Evolutionary conservation across 2,797 vertebrate genomes (phyloP).

Genomic region (Aulostomus chinensis): DNA sequence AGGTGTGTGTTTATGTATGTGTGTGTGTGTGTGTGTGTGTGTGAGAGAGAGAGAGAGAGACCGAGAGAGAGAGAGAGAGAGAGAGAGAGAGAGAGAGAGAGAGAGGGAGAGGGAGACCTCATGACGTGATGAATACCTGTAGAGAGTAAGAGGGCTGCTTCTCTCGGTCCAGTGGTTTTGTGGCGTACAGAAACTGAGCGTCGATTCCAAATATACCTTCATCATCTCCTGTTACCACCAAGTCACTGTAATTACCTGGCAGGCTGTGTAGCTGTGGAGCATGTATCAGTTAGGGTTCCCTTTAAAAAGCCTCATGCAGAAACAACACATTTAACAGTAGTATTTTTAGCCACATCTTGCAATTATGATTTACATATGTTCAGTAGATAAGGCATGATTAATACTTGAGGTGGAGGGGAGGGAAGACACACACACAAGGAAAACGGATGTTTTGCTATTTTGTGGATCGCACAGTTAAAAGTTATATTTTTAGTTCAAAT

Average conservation of each 20-base stretch:
- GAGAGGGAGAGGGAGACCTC: too few species aligned
- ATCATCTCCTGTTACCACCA: slow-evolving; percentile 73
- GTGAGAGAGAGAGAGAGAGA: too few species aligned
- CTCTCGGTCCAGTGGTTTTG: slow-evolving; percentile 86
- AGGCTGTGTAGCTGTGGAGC: slow-evolving; percentile 72
- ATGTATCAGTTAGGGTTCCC: slow-evolving; percentile 6
- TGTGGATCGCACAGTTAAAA: background rate
- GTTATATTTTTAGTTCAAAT: slow-evolving; percentile 6
- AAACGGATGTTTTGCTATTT: background rate
- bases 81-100: too few species aligned
- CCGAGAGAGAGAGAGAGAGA: too few species aligned
- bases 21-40: too few species aligned
- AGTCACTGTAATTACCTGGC: slow-evolving; percentile 69
- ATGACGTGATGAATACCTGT: slow-evolving; percentile 68
- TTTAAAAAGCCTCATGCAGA: background rate
- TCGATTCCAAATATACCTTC: slow-evolving; percentile 87
- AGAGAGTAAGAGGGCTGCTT: slow-evolving; percentile 84
- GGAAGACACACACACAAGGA: background rate
- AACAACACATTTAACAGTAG: too few species aligned
- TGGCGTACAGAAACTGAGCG: slow-evolving; percentile 81
- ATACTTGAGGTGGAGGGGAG: background rate
- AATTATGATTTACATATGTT: too few species aligned
- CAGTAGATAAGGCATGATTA: background rate
- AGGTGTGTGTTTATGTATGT: too few species aligned
- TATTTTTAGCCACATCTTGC: too few species aligned